Evolutionary conservation across 2,888 invertebrate species (phyloP), one percentile per base, ranked within the genome.

Genomic region (Torymus texanus): DNA sequence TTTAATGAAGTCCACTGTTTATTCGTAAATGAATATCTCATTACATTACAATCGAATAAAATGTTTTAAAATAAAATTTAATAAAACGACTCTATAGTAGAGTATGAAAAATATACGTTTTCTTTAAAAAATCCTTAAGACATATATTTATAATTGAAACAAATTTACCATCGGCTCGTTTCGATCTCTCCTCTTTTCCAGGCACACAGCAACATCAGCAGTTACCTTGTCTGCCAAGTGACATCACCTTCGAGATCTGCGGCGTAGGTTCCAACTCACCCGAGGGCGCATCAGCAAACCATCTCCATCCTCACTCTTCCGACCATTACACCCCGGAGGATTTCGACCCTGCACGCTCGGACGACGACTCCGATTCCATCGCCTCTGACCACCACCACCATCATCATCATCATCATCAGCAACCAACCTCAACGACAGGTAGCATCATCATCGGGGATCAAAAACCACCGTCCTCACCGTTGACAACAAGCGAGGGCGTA

Each of bases 211-310:
- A 41, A 41, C 41, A 41, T 8, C 41, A 41, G 41, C 41, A 41
- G 1, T 81, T 88, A 80, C 86, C 87, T 29, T 87, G 83, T 81
- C 82, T 90, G 50, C 90, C 89, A 71, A 88, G 86, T 72, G 89
- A 89, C 83, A 89, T 87, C 74, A 90, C 90, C 63, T 89, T 89
- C 80, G 90, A 89, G 83, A 86, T 90, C 79, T 90, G 88, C 83
- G 85, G 41, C 41, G 41, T 41, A 8, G 41, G 41, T 41, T 41
- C 41, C 41, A 41, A 41, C 41, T 41, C 85, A 86, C 65, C 78
- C 84, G 55, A 78, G 61, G 16, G 18, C 50, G 18, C 21, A 62
- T 5, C 58, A 50, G 4, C 59, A 24, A 51, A 56, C 8, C 24
- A 68, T 14, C 29, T 29, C 18, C 58, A 56, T n/a, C 66, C 50